These are phyloP conservation scores for Maniola hyperantus DNA, from an alignment of 2,888 invertebrate genomes.

Conservation along the genomic window DNA sequence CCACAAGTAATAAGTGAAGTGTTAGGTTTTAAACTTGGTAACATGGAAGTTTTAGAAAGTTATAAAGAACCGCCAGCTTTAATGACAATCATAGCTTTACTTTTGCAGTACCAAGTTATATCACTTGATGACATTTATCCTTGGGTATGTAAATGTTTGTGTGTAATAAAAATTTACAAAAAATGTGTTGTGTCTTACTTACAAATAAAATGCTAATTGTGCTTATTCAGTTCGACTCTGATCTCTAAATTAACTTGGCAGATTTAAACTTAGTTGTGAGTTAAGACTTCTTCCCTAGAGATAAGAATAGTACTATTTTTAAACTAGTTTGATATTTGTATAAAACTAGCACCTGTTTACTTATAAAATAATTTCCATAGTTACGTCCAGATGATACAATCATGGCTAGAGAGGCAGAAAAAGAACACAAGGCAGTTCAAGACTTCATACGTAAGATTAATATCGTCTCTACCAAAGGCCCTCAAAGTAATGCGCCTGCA, in stretches of 20 bases:
- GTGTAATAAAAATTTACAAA: not conserved
- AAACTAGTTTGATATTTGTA: no score
- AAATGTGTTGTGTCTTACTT: no score
- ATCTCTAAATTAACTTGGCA: no score
- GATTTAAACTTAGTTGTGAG: no score
- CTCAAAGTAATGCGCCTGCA: conserved; percentile 87
- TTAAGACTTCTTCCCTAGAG: no score
- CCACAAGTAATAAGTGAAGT: conserved; percentile 93
- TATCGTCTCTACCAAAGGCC: conserved; percentile 90
- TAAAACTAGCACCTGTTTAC: not conserved
- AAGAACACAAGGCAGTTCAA: conserved; percentile 90
- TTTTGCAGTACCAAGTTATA: conserved; percentile 94
- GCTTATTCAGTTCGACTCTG: no score
- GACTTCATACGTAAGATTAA: conserved; percentile 94
- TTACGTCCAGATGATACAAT: conserved; percentile 92
- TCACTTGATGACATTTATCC: conserved; percentile 93
- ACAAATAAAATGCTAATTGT: no score
- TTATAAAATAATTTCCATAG: conserved; percentile 66
- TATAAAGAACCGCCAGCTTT: conserved; percentile 90
- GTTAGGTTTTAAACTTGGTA: conserved; percentile 95
- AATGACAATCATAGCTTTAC: conserved; percentile 93
- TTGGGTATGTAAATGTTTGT: conserved; percentile 85
- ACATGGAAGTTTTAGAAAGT: conserved; percentile 82
- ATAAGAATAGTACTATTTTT: no score
- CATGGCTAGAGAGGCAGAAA: conserved; percentile 91